Conservation (phyloP, 2,888 invertebrate genomes). For the Ichneumoninae sp. region DNA sequence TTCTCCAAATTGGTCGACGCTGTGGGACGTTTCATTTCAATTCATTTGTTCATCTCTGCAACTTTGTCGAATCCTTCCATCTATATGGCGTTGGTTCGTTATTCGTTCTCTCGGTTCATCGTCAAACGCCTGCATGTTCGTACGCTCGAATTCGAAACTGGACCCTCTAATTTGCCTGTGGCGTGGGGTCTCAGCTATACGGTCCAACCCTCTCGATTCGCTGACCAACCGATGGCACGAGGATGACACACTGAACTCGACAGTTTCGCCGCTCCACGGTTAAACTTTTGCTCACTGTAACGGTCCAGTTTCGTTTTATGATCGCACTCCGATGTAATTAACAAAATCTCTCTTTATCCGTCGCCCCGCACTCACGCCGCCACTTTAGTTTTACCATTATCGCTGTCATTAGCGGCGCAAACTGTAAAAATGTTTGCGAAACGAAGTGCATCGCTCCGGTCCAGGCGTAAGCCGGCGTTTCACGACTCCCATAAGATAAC, state of each 20-base stretch:
- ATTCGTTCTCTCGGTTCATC: slow-evolving; percentile 50
- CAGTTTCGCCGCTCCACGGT: slow-evolving; percentile 12
- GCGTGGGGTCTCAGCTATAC: slow-evolving; percentile 57
- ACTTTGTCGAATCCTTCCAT: slow-evolving; percentile 60
- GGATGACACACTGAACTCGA: slow-evolving; percentile 31
- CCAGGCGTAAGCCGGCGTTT: not conserved
- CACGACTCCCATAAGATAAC: slow-evolving; percentile 32
- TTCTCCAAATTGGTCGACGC: slow-evolving; percentile 70
- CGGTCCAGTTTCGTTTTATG: slow-evolving; percentile 12
- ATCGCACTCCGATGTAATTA: not conserved
- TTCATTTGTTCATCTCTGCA: slow-evolving; percentile 81
- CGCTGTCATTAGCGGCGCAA: not conserved
- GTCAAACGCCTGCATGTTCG: slow-evolving; percentile 42
- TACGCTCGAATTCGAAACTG: slow-evolving; percentile 77
- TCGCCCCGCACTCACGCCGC: not conserved
- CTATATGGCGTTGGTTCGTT: slow-evolving; percentile 48
- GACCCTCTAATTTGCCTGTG: slow-evolving; percentile 82
- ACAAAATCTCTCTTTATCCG: not conserved
- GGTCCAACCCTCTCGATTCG: slow-evolving; percentile 38
- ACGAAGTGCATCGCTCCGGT: not conserved
- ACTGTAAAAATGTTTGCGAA: not conserved
- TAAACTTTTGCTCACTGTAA: slow-evolving; percentile 9
- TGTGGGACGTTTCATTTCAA: slow-evolving; percentile 81
- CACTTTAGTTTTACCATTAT: not conserved
- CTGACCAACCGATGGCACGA: slow-evolving; percentile 35